These are phyloP conservation scores for Xanthia icteritia DNA, from an alignment of 2,888 invertebrate species.

Conservation along the genomic window DNA sequence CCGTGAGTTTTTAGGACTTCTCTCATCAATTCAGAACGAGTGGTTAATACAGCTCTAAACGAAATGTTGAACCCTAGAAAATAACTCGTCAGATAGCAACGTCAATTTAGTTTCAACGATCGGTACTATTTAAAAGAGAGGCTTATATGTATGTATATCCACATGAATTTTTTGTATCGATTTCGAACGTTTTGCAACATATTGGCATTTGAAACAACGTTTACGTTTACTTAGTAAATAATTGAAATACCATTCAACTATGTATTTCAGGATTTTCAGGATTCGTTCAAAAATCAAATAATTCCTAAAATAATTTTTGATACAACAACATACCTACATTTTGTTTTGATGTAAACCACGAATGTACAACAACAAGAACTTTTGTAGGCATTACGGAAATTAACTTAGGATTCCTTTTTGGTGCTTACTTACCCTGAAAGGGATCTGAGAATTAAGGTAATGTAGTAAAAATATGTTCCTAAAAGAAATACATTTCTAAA, in stretches of 20 bases:
- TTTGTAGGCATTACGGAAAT: conserved; percentile 8
- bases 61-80: conserved; percentile 11
- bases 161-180: conserved; percentile 30
- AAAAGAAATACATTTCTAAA: not conserved
- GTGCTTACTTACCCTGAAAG: conserved; percentile 19
- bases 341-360: not conserved
- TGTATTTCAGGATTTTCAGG: not conserved
- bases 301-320: not conserved
- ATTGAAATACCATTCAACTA: not conserved
- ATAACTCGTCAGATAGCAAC: conserved; percentile 22
- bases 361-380: not conserved
- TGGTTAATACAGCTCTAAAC: conserved; percentile 13
- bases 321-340: not conserved
- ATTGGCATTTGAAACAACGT: not conserved
- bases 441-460: conserved; percentile 22
- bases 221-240: not conserved
- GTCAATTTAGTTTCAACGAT: conserved; percentile 36
- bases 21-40: not conserved
- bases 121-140: conserved; percentile 12
- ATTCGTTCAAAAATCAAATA: not conserved
- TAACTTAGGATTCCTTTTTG: conserved; percentile 15
- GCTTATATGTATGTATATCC: conserved; percentile 10
- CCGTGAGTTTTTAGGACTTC: conserved; percentile 1
- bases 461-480: conserved; percentile 14
- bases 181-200: conserved; percentile 1